phyloP scores from a whole-genome alignment of 2,797 vertebrate species.

The Pygocentrus nattereri region DNA sequence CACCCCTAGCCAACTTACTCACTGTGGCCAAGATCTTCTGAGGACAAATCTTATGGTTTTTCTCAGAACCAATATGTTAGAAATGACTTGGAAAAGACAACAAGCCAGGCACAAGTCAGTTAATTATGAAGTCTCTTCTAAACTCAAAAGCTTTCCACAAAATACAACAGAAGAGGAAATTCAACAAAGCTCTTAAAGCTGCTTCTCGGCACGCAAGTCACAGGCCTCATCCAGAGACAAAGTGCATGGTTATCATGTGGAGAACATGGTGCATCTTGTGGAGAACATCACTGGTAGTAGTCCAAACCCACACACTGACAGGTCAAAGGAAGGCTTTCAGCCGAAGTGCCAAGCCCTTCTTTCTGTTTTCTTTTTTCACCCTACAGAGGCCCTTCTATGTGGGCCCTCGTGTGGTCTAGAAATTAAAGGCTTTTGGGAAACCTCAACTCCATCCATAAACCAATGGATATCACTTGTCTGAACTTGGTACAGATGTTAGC shows the following conservation, averaged over 20 bases:
- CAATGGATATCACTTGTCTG: slow-evolving; percentile 22
- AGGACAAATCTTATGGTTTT: not conserved
- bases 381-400: slow-evolving; percentile 25
- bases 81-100: not conserved
- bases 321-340: not conserved
- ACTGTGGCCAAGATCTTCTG: not conserved
- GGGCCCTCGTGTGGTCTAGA: slow-evolving; percentile 46
- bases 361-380: not conserved
- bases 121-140: not conserved
- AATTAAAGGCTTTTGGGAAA: slow-evolving; percentile 41
- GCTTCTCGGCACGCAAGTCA: not conserved
- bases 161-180: not conserved
- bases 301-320: slow-evolving; percentile 21
- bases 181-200: not conserved
- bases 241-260: not conserved
- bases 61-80: not conserved
- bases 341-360: slow-evolving; percentile 17
- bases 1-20: not conserved
- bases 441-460: slow-evolving; percentile 36
- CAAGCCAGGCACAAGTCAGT: not conserved
- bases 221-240: not conserved
- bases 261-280: not conserved
- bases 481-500: slow-evolving; percentile 52
- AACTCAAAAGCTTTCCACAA: not conserved
- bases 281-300: not conserved